Percentiles rank a stretch among this genome's conserved stretches.
These are phyloP conservation scores for Mythimna ferrago DNA, from an alignment of 2,888 invertebrate species.

Conservation along the genomic window DNA sequence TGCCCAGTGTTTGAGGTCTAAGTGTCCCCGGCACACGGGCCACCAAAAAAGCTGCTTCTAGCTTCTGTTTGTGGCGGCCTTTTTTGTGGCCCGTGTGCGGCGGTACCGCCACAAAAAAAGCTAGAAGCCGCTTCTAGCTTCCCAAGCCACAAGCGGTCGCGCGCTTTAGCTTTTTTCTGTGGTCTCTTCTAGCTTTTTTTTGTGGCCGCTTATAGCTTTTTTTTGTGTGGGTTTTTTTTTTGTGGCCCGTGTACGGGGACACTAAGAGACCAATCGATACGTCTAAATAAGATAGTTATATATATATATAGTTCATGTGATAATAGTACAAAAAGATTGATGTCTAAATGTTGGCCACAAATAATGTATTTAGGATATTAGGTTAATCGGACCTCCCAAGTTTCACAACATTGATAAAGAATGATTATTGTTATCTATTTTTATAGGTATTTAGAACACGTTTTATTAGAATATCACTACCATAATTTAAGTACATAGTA, in stretches of 20 bases:
- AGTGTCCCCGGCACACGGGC: too few species aligned
- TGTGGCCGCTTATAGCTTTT: too few species aligned
- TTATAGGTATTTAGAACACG: slow-evolving; percentile 5
- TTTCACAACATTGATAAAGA: slow-evolving; percentile 36
- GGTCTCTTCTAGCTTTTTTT: too few species aligned
- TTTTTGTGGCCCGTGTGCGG: too few species aligned
- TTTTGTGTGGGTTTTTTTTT: too few species aligned
- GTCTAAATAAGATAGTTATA: background rate
- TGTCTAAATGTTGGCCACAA: slow-evolving; percentile 15
- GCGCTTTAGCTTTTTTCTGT: too few species aligned
- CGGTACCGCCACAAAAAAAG: too few species aligned
- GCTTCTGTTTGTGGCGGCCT: too few species aligned
- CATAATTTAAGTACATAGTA: background rate
- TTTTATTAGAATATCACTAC: background rate
- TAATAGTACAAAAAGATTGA: background rate
- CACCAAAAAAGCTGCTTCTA: too few species aligned
- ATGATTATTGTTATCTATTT: background rate
- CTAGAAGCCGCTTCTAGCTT: too few species aligned
- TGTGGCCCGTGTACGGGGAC: background rate
- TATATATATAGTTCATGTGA: background rate
- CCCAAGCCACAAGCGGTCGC: too few species aligned
- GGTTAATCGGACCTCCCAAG: background rate
- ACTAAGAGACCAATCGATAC: background rate
- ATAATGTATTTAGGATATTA: background rate
- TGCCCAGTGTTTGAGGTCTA: too few species aligned